Conservation (phyloP, 2,888 invertebrate genomes). For the Caenorhabditis sp. region DNA sequence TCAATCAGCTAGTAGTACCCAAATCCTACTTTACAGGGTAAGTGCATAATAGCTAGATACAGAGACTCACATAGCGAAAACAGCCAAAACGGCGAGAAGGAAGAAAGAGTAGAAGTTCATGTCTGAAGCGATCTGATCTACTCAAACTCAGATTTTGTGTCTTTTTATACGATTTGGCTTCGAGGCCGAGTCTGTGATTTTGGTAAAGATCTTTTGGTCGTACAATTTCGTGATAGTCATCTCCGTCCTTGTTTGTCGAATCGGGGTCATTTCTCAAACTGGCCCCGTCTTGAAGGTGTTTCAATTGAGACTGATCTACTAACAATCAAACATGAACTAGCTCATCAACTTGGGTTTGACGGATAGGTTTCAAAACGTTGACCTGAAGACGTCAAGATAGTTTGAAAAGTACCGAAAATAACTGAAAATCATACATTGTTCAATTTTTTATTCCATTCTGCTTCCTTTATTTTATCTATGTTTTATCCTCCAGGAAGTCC, state of each 20-base stretch:
- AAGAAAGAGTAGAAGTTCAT: conserved; percentile 55
- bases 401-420: background rate
- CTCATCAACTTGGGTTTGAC: too few species aligned
- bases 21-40: background rate
- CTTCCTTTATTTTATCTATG: too few species aligned
- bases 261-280: background rate
- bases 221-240: conserved; percentile 31
- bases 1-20: background rate
- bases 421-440: background rate
- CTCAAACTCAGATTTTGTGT: background rate
- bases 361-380: background rate
- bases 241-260: conserved; percentile 27
- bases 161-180: conserved; percentile 31
- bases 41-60: background rate
- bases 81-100: conserved; percentile 52
- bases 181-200: conserved; percentile 23
- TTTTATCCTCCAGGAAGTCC: too few species aligned
- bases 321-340: too few species aligned
- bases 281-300: too few species aligned
- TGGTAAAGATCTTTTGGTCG: conserved; percentile 54
- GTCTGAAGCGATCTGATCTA: background rate
- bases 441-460: too few species aligned
- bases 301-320: too few species aligned
- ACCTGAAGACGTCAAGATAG: background rate
- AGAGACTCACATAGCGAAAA: conserved; percentile 51